A percentile compares a stretch with the other conserved stretches of the same genome.
Evolutionary conservation across 2,888 invertebrate genomes (phyloP).

Genomic region (Drosophila greeni): DNA sequence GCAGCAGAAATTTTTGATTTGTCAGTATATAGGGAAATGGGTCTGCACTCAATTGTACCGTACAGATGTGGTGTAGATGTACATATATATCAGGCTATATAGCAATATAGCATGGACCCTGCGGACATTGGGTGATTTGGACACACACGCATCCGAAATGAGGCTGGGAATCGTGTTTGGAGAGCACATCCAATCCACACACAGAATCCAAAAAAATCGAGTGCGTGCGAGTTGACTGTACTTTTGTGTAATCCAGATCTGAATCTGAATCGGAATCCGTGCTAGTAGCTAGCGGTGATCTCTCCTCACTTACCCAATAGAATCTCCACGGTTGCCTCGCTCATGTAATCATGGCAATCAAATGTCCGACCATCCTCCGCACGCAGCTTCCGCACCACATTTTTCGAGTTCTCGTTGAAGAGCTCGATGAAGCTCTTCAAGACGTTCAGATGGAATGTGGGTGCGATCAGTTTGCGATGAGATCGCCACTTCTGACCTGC

Average conservation of each 20-base stretch:
- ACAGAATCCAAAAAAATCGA: slow-evolving; percentile 3
- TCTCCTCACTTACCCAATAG: slow-evolving; percentile 82
- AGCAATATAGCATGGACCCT: slow-evolving; percentile 2
- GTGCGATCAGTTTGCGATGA: slow-evolving; percentile 91
- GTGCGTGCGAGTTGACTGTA: slow-evolving; percentile 65
- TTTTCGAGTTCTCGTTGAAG: slow-evolving; percentile 89
- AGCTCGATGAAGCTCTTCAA: slow-evolving; percentile 91
- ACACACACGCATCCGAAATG: slow-evolving; percentile 26
- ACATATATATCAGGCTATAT: not conserved
- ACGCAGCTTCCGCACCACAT: slow-evolving; percentile 86
- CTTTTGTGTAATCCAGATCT: slow-evolving; percentile 30
- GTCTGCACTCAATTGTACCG: slow-evolving; percentile 62
- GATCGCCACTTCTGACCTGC: slow-evolving; percentile 90
- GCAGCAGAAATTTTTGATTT: slow-evolving; percentile 59
- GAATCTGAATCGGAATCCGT: slow-evolving; percentile 14
- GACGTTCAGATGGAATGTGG: slow-evolving; percentile 92
- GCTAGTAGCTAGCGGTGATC: slow-evolving; percentile 6
- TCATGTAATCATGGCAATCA: slow-evolving; percentile 91
- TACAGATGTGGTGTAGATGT: slow-evolving; percentile 14
- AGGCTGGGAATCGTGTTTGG: slow-evolving; percentile 9
- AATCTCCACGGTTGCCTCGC: slow-evolving; percentile 90
- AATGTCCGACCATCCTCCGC: slow-evolving; percentile 84
- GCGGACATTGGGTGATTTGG: slow-evolving; percentile 24
- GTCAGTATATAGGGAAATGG: slow-evolving; percentile 65
- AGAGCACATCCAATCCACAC: not conserved